A percentile compares a stretch with the other conserved stretches of the same genome.
Conservation (phyloP, 1,140 invertebrate species). For the Camponotus floridanus region DNA sequence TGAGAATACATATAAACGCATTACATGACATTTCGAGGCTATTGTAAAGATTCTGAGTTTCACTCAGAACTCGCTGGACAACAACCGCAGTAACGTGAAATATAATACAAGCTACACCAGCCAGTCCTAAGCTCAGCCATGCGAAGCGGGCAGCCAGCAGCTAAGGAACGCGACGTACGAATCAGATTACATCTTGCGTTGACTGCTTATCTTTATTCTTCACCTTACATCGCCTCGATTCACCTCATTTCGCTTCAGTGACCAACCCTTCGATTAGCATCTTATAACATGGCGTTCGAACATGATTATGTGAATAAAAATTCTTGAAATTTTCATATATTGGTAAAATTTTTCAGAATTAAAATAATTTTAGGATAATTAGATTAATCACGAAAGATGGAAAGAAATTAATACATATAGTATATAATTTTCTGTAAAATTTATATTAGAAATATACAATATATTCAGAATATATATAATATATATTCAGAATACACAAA, state of each 20-base stretch:
- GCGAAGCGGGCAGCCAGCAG: conserved; percentile 81
- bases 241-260: conserved; percentile 81
- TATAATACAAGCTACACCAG: conserved; percentile 85
- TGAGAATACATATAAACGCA: conserved; percentile 63
- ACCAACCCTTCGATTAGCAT: conserved; percentile 71
- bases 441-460: not conserved
- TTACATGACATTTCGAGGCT: conserved; percentile 70
- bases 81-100: conserved; percentile 85
- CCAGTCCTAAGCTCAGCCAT: conserved; percentile 84
- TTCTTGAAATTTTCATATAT: not conserved
- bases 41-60: conserved; percentile 65
- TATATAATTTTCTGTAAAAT: not conserved
- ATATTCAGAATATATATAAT: no score
- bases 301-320: not conserved
- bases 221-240: conserved; percentile 78
- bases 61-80: conserved; percentile 76
- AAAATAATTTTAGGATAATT: not conserved
- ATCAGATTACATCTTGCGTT: conserved; percentile 85
- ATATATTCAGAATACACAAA: not conserved
- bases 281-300: conserved; percentile 59
- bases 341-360: not conserved
- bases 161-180: conserved; percentile 84
- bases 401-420: no score
- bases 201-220: conserved; percentile 84
- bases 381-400: no score